phyloP scores from a whole-genome alignment of 2,888 invertebrate species.

The Lamellibrachia satsuma region DNA sequence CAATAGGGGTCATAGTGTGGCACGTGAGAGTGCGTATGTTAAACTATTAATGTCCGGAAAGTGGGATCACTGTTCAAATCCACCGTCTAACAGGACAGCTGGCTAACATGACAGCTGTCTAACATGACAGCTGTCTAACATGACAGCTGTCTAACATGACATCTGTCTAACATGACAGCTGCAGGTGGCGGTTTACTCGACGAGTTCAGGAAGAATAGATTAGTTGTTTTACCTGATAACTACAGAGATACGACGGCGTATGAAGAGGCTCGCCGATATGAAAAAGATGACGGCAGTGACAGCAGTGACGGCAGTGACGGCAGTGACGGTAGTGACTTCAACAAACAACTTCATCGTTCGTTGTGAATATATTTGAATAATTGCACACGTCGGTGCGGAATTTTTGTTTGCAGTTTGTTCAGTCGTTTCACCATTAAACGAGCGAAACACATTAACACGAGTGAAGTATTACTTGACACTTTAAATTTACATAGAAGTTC shows the following conservation, averaged over 20 bases:
- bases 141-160: neutral
- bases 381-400: neutral
- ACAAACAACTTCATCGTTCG: neutral
- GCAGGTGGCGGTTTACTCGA: neutral
- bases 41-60: neutral
- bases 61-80: neutral
- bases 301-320: neutral
- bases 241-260: neutral
- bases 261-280: neutral
- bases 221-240: neutral
- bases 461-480: too few relatives aligned
- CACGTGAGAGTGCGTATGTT: neutral
- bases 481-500: neutral
- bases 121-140: neutral
- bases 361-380: neutral
- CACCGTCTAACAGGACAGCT: neutral
- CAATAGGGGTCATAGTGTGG: neutral
- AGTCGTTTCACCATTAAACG: too few relatives aligned
- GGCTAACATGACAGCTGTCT: too few relatives aligned
- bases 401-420: too few relatives aligned
- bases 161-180: neutral
- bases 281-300: neutral
- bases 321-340: neutral
- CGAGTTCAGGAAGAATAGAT: neutral
- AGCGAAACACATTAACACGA: too few relatives aligned